phyloP scores from a whole-genome alignment of 2,888 invertebrate genomes.

The Drosophila nigricruria region DNA sequence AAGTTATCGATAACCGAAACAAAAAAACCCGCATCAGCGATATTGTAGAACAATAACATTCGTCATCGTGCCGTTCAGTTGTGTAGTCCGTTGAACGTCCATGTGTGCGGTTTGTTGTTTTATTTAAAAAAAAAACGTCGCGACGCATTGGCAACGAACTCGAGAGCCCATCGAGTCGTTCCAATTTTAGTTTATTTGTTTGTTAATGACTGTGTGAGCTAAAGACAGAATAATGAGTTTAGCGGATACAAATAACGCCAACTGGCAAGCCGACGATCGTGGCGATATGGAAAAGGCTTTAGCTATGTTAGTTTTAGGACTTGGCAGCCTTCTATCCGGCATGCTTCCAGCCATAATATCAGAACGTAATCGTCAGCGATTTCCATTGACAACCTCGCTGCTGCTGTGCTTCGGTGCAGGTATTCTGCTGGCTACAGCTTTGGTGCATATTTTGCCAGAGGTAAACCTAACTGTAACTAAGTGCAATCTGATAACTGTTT shows the following conservation, averaged over 20 bases:
- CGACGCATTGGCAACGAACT: conserved; percentile 29
- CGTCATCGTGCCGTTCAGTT: conserved; percentile 29
- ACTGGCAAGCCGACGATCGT: conserved; percentile 38
- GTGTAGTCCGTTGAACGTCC: conserved; percentile 19
- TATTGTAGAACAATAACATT: conserved; percentile 25
- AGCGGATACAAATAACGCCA: conserved; percentile 39
- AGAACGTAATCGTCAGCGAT: conserved; percentile 86
- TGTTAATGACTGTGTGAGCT: conserved; percentile 42
- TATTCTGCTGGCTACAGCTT: conserved; percentile 90
- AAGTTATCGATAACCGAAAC: conserved; percentile 28
- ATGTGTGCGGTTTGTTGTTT: conserved; percentile 13
- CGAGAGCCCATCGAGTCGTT: conserved; percentile 6
- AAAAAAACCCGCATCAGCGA: conserved; percentile 8
- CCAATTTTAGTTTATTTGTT: conserved; percentile 41
- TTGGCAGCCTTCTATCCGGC: conserved; percentile 90
- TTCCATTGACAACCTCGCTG: conserved; percentile 89
- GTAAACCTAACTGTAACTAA: conserved; percentile 80
- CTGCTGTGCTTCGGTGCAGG: conserved; percentile 93
- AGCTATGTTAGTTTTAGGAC: conserved; percentile 88
- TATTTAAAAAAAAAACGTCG: conserved; percentile 35
- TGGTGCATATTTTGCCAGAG: conserved; percentile 93
- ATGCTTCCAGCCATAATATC: conserved; percentile 89
- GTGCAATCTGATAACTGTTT: conserved; percentile 19
- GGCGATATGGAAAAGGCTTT: conserved; percentile 87
- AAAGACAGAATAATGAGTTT: conserved; percentile 44